Conservation (phyloP, 1,140 invertebrate genomes). For the Condylostylus longicornis region DNA sequence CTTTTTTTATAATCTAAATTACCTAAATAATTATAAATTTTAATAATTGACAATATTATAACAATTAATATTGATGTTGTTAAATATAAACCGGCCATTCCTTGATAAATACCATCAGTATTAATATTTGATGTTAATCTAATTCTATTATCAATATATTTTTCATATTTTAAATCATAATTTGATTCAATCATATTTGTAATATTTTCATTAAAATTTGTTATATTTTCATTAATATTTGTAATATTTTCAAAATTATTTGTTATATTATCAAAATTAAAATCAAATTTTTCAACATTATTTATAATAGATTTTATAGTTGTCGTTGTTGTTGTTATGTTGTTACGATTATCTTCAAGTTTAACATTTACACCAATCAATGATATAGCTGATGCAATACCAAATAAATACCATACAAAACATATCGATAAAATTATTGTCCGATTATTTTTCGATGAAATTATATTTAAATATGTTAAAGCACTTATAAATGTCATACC, state of each 20-base stretch:
- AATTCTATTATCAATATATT: not conserved
- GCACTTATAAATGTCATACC: constrained; percentile 26
- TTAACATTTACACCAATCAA: no score
- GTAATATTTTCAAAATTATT: no score
- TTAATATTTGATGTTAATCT: constrained; percentile 11
- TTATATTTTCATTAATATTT: no score
- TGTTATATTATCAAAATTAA: no score
- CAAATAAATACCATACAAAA: constrained; percentile 23
- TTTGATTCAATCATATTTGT: constrained; percentile 9
- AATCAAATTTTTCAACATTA: no score
- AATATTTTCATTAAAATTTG: constrained; percentile 16
- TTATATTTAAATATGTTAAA: constrained; percentile 21
- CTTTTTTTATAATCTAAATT: constrained; percentile 20
- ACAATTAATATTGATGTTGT: constrained; percentile 16
- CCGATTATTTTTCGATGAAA: constrained; percentile 16
- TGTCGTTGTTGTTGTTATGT: no score
- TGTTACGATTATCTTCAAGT: no score
- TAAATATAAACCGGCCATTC: constrained; percentile 23
- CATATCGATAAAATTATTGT: constrained; percentile 18
- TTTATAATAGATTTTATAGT: no score
- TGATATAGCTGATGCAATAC: constrained; percentile 21
- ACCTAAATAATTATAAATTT: constrained; percentile 20
- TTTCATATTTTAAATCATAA: no score
- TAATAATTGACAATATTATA: constrained; percentile 20
- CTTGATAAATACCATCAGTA: constrained; percentile 22